Percentiles rank a stretch among this genome's conserved stretches.
These are phyloP conservation scores for Dryadula phaetusa DNA, from an alignment of 2,888 invertebrate genomes.

Conservation along the genomic window DNA sequence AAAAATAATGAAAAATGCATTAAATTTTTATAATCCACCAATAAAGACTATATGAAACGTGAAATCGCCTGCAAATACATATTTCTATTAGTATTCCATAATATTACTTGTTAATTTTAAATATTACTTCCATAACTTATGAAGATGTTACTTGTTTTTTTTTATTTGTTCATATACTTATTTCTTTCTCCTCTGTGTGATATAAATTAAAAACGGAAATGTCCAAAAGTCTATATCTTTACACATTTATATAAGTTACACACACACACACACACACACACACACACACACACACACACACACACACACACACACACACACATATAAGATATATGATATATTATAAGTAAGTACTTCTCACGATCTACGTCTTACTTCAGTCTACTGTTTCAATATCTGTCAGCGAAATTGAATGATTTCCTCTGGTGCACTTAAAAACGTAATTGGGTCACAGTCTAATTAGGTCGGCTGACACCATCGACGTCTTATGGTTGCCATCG, in stretches of 20 bases:
- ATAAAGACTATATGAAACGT: not conserved
- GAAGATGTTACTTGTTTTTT: too few species aligned
- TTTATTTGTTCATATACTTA: too few species aligned
- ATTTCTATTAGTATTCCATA: not conserved
- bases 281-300: too few species aligned
- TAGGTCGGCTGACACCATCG: slow-evolving; percentile 70
- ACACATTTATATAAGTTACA: too few species aligned
- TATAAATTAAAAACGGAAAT: too few species aligned
- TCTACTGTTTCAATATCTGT: slow-evolving; percentile 13
- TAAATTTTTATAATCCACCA: not conserved
- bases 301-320: too few species aligned
- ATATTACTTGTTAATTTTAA: not conserved
- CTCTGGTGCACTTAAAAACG: slow-evolving; percentile 53
- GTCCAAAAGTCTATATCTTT: too few species aligned
- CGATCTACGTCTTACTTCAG: too few species aligned
- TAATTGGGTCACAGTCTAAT: slow-evolving; percentile 81
- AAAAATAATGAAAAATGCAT: slow-evolving; percentile 4
- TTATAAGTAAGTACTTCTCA: too few species aligned
- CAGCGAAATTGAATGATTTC: slow-evolving; percentile 38
- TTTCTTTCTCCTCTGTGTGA: too few species aligned
- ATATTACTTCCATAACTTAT: not conserved
- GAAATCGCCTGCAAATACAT: not conserved
- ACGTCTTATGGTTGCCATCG: slow-evolving; percentile 68
- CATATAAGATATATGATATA: too few species aligned
- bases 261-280: too few species aligned